Conservation (phyloP, 2,113 vertebrate species). For the Hippocampus barbouri region DNA sequence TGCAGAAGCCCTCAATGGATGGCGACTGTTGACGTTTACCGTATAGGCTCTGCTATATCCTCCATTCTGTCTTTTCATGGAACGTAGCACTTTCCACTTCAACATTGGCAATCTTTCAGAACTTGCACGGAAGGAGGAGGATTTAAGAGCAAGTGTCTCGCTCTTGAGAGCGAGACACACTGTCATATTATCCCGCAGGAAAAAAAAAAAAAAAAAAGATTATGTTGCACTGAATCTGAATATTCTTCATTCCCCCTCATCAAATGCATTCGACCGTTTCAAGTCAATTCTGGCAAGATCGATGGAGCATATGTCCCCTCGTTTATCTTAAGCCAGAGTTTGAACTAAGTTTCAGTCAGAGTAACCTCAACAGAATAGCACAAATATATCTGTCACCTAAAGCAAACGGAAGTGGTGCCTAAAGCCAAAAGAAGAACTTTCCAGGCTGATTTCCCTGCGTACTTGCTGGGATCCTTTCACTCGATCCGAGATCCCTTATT, state of each 20-base stretch:
- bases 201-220: background rate
- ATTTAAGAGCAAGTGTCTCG: background rate
- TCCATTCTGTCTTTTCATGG: background rate
- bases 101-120: background rate
- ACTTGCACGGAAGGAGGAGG: background rate
- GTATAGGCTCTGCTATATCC: background rate
- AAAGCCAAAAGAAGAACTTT: background rate
- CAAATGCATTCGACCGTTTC: background rate
- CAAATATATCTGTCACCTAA: background rate
- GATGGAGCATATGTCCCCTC: background rate
- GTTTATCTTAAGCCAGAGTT: background rate
- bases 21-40: background rate
- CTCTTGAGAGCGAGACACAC: too few relatives aligned
- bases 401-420: background rate
- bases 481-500: slow-evolving; percentile 7
- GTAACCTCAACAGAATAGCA: background rate
- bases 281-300: slow-evolving; percentile 3
- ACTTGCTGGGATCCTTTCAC: background rate
- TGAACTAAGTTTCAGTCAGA: background rate
- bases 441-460: background rate
- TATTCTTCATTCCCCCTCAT: background rate
- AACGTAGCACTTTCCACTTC: background rate
- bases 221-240: background rate
- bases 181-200: too few relatives aligned
- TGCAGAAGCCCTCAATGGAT: background rate